Evolutionary conservation across 2,797 vertebrate species (phyloP), one percentile per base, ranked within the genome.

Genomic region (Rallus crepitans): DNA sequence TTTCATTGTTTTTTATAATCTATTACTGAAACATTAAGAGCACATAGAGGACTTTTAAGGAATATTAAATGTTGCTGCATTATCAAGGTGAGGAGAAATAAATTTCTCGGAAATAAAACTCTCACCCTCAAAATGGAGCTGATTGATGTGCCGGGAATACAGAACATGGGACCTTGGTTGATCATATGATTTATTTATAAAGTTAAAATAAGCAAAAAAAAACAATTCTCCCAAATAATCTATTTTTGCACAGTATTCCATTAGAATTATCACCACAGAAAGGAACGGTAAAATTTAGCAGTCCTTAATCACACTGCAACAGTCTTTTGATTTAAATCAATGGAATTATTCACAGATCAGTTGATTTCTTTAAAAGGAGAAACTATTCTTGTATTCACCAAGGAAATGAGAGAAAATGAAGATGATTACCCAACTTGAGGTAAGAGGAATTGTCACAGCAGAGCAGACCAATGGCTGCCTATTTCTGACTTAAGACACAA

Each of bases 391-490:
- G 13, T 27, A 76, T 83, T 76, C 77, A 63, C 65, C 0, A 0
- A 63, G 35, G 39, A 82, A 89, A 76, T 50, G 23, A 93, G 64
- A 93, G 60, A 89, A 85, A 91, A 88, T 55, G 0, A 91, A 42
- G 12, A 73, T 59, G 45, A 95, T 84, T 87, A 70, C 39, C 18
- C 40, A 77, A 60, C 11, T 76, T 80, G 87, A 87, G 84, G 81
- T 89, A 93, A 86, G n/a, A 91, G 42, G 21, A 94, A 94, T 80
- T 23, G 24, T 69, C n/a, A 95, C 47, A 72, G 66, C 79, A 92
- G 82, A 94, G 47, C 42, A 70, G 42, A 57, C 25, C 13, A 21
- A 76, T 59, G 39, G 47, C 40, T 50, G n/a, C 27, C 11, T 84
- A n/a, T 50, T 83, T 71, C 68, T 81, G 14, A 57, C 19, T 88